Base-by-base conservation (phyloP, 2,113 vertebrate genomes). In the Hymenochirus boettgeri region DNA sequence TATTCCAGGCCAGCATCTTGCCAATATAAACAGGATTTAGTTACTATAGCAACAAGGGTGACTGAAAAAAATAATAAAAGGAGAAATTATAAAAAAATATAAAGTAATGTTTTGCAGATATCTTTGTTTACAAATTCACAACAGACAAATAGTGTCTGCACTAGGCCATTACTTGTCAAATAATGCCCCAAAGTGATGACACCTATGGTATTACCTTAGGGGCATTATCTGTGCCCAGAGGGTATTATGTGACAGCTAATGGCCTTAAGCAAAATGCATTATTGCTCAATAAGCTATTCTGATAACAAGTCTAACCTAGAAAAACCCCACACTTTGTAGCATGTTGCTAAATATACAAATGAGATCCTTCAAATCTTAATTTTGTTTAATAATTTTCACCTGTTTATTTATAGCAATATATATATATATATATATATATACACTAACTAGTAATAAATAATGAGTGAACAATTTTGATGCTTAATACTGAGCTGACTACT, bases 161-260 rank as follows among this genome's bases (percentile, higher is more conserved):
- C 31, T 39, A 18, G 64, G 35, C 64, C 47, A 52, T 67, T 67
- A 59, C 47, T 59, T 59, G 64, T 67, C 64, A 67, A 67, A 42
- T 59, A 52, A 67, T 67, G 55, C 56, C 64, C 48, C 33, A 67
- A 59, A 52, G 56, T 67, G 50, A 47, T 67, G 47, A 67, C 56
- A 67, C 64, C 64, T 56, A 59, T 67, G 56, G 64, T 56, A 67
- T 67, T 59, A 59, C 64, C 64, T 67, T 37, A 59, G 64, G 64
- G 64, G 64, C 23, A 59, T 67, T 47, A 59, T 67, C 12, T 59
- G n/a, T 59, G 56, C 56, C 64, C 64, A 59, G 54, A 59, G 64
- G 64, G 64, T 67, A 67, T 59, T 58, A 59, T 50, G 46, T 67
- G 64, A 67, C 64, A 67, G 64, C 24, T 67, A 59, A 67, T 67